Evolutionary conservation across 2,113 vertebrate species (phyloP).

Genomic region (Saccopteryx bilineata): DNA sequence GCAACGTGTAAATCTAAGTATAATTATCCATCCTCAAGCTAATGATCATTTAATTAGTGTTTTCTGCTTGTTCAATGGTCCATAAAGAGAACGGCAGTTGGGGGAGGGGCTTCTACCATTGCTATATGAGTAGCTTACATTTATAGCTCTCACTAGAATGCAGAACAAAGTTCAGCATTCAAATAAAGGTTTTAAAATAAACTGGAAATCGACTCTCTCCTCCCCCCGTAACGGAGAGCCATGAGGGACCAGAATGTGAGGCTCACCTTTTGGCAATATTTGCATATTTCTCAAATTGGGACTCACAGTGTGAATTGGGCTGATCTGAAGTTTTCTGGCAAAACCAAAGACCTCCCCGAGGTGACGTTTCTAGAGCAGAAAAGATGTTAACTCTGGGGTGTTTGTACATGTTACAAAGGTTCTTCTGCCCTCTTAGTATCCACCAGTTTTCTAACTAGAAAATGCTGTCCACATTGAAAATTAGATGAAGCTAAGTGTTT

Average conservation of each 20-base stretch:
- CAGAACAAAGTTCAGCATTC: background rate
- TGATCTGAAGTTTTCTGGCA: background rate
- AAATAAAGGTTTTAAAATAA: slow-evolving; percentile 3
- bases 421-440: background rate
- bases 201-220: background rate
- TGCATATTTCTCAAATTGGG: background rate
- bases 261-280: background rate
- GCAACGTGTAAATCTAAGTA: slow-evolving; percentile 68
- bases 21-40: slow-evolving; percentile 61
- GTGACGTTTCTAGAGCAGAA: background rate
- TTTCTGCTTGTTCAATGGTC: slow-evolving; percentile 58
- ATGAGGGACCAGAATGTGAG: background rate
- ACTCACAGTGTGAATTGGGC: background rate
- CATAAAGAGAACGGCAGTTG: background rate
- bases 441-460: background rate
- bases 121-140: background rate
- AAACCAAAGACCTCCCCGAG: slow-evolving; percentile 14
- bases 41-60: slow-evolving; percentile 64
- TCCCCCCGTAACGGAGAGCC: background rate
- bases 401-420: background rate
- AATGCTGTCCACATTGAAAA: background rate
- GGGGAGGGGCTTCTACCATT: background rate
- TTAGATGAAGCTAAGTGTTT: background rate
- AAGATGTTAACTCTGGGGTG: background rate
- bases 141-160: background rate